These are phyloP conservation scores for Heliconius melpomene DNA, from an alignment of 1,140 invertebrate genomes.

Conservation along the genomic window DNA sequence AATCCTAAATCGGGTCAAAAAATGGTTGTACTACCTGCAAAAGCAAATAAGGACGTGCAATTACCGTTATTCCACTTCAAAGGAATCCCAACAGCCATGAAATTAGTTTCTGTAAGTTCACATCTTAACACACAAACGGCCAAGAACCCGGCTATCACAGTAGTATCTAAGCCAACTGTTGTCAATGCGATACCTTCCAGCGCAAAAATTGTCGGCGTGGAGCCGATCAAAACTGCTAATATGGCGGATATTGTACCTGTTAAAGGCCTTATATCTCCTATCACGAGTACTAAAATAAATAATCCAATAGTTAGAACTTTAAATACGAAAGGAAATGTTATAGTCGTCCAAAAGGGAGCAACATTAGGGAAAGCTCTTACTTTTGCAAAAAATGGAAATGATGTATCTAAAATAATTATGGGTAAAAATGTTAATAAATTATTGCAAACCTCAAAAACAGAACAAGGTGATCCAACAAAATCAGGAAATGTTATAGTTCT, in stretches of 20 bases:
- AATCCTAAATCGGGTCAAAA: conserved; percentile 79
- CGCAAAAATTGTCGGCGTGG: conserved; percentile 64
- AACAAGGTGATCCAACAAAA: conserved; percentile 63
- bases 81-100: conserved; percentile 73
- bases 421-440: conserved; percentile 76
- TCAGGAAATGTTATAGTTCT: conserved; percentile 74
- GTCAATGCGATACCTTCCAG: conserved; percentile 56
- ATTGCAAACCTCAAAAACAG: conserved; percentile 69
- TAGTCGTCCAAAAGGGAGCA: conserved; percentile 76
- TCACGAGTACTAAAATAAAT: conserved; percentile 64
- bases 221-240: conserved; percentile 76
- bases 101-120: conserved; percentile 73
- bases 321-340: conserved; percentile 72
- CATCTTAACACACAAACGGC: conserved; percentile 56
- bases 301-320: conserved; percentile 71
- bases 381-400: conserved; percentile 75
- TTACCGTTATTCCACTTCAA: conserved; percentile 76
- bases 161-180: conserved; percentile 61
- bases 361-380: conserved; percentile 73
- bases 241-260: conserved; percentile 74
- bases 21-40: conserved; percentile 78
- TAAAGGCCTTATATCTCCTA: conserved; percentile 59
- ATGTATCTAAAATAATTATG: conserved; percentile 79
- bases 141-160: conserved; percentile 57
- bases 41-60: conserved; percentile 63